phyloP scores from a whole-genome alignment of 2,797 vertebrate species.

The Danio albolineatus region DNA sequence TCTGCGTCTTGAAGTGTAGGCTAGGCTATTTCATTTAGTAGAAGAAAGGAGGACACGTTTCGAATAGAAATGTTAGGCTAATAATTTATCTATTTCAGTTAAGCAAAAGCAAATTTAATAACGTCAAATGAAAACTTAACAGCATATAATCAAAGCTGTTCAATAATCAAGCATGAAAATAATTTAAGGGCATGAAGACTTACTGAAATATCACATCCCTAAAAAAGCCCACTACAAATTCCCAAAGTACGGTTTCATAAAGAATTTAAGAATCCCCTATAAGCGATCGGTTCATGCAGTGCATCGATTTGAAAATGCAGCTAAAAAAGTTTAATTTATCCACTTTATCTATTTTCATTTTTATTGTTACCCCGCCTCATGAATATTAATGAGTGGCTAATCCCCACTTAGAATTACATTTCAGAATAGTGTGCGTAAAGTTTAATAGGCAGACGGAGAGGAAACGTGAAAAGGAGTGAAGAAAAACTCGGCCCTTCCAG shows the following conservation, averaged over 20 bases:
- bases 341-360: constrained; percentile 71
- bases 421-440: constrained; percentile 81
- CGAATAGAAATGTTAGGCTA: no score
- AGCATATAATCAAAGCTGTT: constrained; percentile 7
- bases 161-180: background rate
- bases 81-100: background rate
- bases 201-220: background rate
- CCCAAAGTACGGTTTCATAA: constrained; percentile 9
- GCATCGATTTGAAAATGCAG: constrained; percentile 38
- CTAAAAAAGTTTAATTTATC: constrained; percentile 70
- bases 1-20: background rate
- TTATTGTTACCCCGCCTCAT: constrained; percentile 77
- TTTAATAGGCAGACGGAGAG: constrained; percentile 76
- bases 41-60: background rate
- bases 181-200: background rate
- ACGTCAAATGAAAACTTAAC: background rate
- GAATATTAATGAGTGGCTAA: constrained; percentile 83
- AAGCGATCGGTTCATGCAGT: constrained; percentile 24
- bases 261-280: constrained; percentile 12
- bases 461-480: constrained; percentile 62
- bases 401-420: constrained; percentile 86
- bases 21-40: background rate
- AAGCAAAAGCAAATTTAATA: background rate
- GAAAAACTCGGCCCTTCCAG: constrained; percentile 63
- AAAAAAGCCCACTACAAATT: background rate